Base-by-base conservation (phyloP, 2,888 invertebrate genomes). In the Microchrysa polita region DNA sequence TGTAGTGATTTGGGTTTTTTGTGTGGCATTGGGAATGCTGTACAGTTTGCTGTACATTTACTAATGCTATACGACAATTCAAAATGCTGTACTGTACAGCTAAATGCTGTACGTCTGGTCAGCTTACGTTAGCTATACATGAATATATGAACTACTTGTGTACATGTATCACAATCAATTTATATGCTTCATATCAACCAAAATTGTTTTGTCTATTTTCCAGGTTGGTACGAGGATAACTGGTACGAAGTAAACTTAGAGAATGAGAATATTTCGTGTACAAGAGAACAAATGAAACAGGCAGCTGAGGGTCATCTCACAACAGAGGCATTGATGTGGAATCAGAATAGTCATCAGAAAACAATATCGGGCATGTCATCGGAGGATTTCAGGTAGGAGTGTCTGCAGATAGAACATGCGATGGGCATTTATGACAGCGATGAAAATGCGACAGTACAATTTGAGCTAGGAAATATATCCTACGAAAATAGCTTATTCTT, bases 251-350 rank as follows among this genome's bases (percentile, higher is more conserved):
- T 93, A 7, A 93, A 94, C 82, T 86, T 95, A 77, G 92, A 93
- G 78, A 90, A 92, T 74, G 95, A 96, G 83, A 92, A 92, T 67
- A 92, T 98, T 76, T 93, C 95, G 77, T 99, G 99, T 83, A 96
- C 96, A 0, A 90, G 90, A 74, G 95, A 96, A 78, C 91, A 99
- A 85, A 97, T 99, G 96, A 88, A 93, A 59, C 89, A 90, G 79
- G 98, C 98, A 0, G 96, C 98, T 1, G 97, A 98, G 84, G 98
- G 98, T 1, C 99, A 99, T 84, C 88, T 99, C 73, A 98, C 99
- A 53, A 99, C 99, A 0, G 99, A 99, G 84, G 98, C 98, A 22
- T 90, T 99, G 59, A 98, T 98, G 95, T 94, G 98, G 92, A 98
- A 98, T 86, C 96, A 96, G 83, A 97, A 97, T 85, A 92, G 94